Percentiles rank a stretch among this genome's conserved stretches.
These are phyloP conservation scores for Tigriopus californicus DNA, from an alignment of 2,888 invertebrate genomes.

Conservation along the genomic window DNA sequence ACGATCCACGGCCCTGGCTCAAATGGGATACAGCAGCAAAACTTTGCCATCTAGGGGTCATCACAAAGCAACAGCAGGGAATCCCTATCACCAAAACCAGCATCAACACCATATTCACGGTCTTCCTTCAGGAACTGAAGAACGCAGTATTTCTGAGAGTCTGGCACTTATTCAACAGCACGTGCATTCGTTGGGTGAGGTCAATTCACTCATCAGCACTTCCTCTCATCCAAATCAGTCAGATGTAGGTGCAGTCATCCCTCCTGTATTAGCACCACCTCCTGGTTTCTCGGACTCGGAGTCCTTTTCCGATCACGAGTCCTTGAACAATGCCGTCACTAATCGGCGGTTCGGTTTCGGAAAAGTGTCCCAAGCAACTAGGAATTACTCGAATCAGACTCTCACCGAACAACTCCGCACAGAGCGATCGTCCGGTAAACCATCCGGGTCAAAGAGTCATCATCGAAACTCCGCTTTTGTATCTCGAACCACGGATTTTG, in stretches of 20 bases:
- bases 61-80: not conserved
- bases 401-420: too few species aligned
- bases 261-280: conserved; percentile 51
- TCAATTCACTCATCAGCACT: conserved; percentile 21
- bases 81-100: not conserved
- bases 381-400: not conserved
- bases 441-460: not conserved
- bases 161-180: conserved; percentile 26
- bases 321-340: conserved; percentile 14
- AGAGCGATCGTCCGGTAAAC: too few species aligned
- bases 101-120: too few species aligned
- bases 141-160: conserved; percentile 27
- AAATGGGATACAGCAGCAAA: not conserved
- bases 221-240: conserved; percentile 16
- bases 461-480: not conserved
- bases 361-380: not conserved
- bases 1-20: not conserved
- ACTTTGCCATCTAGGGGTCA: not conserved
- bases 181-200: conserved; percentile 25
- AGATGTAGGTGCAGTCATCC: not conserved
- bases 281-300: conserved; percentile 67
- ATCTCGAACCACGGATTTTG: not conserved
- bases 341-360: not conserved
- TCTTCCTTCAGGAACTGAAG: conserved; percentile 17
- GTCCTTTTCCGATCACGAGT: conserved; percentile 16